Base-by-base conservation (phyloP, 92 coral and sea anemone genomes). In the Palythoa heliodiscus region DNA sequence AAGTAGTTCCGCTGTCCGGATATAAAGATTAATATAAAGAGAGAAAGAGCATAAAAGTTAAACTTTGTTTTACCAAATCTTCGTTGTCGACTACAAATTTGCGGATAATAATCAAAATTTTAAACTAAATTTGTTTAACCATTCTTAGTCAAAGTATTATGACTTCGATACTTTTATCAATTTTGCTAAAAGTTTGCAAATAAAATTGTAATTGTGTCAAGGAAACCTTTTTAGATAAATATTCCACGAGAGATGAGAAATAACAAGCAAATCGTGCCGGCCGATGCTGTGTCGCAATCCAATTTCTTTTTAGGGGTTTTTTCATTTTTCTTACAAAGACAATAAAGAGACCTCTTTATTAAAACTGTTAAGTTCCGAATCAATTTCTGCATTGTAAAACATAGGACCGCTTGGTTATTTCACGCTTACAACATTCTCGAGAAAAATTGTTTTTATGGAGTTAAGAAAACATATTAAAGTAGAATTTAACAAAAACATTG, bases 41-140 rank as follows among this genome's bases (percentile, higher is more conserved):
- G 43, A 66, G n/a, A 29, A 29, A 48, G 43, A 14, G 40, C 11
- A 43, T 29, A 58, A 52, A 17, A 24, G 22, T 78, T 68, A 43
- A 17, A 58, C 70, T 39, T 80, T 66, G 84, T 43, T 43, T 80
- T 63, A 80, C 74, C 55, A 80, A 80, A 80, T 78, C 74, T 80
- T 60, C 72, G n/a, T 79, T 79, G 24, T 79, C 74, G 84, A 80
- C 84, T 64, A 79, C 37, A 80, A 66, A 64, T 80, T 78, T 67
- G 24, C 63, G 6, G 9, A 47, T 80, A 17, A 52, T 66, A 80
- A 38, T 40, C 17, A 4, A 17, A 64, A 58, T 48, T 16, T 12
- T 66, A 20, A 17, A 66, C 40, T 63, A 48, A 66, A 68, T 23
- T 43, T 25, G 71, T 38, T 78, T 63, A 39, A 78, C 19, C 23